These are phyloP conservation scores for Sinodicranocentrus sp. DNA, from an alignment of 2,888 invertebrate genomes.

Conservation along the genomic window DNA sequence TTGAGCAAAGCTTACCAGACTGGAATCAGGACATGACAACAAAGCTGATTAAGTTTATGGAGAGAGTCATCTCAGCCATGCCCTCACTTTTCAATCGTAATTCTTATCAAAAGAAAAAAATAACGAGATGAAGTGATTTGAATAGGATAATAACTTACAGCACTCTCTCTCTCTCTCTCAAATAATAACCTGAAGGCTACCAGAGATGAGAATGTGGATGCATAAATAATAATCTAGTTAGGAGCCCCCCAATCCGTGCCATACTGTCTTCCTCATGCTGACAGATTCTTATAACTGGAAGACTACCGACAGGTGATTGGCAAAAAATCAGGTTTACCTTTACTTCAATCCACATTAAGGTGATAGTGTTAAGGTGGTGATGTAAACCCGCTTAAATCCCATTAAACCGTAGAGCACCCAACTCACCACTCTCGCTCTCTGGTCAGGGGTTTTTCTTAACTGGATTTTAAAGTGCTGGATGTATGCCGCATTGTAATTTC, in stretches of 20 bases:
- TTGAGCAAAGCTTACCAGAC: constrained; percentile 29
- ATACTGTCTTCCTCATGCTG: constrained; percentile 9
- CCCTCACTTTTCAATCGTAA: constrained; percentile 21
- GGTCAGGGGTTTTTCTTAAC: no score
- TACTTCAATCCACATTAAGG: no score
- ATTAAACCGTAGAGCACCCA: no score
- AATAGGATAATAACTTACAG: constrained; percentile 57
- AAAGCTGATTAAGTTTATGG: constrained; percentile 38
- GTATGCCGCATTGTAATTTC: constrained; percentile 9
- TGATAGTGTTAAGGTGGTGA: no score
- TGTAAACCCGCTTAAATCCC: no score
- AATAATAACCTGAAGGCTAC: constrained; percentile 9
- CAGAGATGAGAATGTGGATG: not conserved
- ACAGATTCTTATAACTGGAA: constrained; percentile 4
- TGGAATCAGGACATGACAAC: constrained; percentile 52
- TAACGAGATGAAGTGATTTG: constrained; percentile 51
- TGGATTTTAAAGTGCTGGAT: no score
- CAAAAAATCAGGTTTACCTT: constrained; percentile 19
- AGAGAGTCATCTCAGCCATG: not conserved
- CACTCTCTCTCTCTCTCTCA: not conserved
- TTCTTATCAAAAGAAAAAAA: constrained; percentile 30
- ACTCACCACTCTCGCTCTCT: no score
- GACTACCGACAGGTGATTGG: constrained; percentile 21
- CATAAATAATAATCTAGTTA: constrained; percentile 42
- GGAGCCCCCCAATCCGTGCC: not conserved